Base-by-base conservation (phyloP, 2,113 vertebrate species). In the Urocynchramus pylzowi region DNA sequence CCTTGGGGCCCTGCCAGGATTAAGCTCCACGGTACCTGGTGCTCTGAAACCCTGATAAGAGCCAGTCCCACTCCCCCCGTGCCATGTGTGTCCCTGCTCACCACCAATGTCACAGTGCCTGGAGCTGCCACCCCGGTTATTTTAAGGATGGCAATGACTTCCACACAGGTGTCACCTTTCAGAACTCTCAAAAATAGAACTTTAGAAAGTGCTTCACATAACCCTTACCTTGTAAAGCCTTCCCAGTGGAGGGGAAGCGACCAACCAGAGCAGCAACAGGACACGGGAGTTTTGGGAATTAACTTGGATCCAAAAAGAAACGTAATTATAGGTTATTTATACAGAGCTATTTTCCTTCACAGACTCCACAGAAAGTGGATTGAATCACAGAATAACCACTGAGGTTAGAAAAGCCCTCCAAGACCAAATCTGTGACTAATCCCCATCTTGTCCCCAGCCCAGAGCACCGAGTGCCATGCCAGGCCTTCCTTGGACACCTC, bases 121-220 rank as follows among this genome's bases (percentile, higher is more conserved):
- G 4, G 70, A 80, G 85, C 92, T 74, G 90, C 95, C 64, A 10
- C 15, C 33, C 24, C 0, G 11, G 49, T 60, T 90, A 76, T 84
- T 93, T 95, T 88, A 42, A 67, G 95, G 67, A 67, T 57, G 50
- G 88, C 92, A 50, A 1, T 30, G 83, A 54, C 71, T 80, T 50
- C 22, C 71, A 33, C 54, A 30, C 37, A 80, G 86, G 83, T 90
- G 70, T 95, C 26, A 12, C 88, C 83, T 94, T 96, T 88, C 95
- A 86, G 79, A 39, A 23, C 71, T 63, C 83, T 50, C 78, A 86
- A 69, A 92, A 95, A 93, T 77, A 96, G 95, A 80, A 64, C 41
- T 49, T 60, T 2, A 53, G 30, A 80, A 83, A 52, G 44, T 13
- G 45, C 42, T 79, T 77, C 75, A 33, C 3, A 0, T 61, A 71